Conservation (phyloP, 2,888 invertebrate species). For the Griposia aprilina region DNA sequence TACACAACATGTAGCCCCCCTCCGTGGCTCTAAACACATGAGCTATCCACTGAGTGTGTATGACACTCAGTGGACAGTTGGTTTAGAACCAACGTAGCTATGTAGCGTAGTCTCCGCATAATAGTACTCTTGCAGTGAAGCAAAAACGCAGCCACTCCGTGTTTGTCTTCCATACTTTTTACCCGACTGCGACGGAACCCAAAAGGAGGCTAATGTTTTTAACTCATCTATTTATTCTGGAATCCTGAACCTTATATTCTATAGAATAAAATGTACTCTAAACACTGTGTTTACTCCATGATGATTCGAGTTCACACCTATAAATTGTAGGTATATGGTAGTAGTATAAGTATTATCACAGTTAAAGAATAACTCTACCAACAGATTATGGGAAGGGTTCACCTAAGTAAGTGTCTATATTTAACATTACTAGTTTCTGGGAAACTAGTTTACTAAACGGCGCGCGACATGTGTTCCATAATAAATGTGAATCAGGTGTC, state of each 20-base stretch:
- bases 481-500: slow-evolving; percentile 30
- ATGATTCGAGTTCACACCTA: neutral
- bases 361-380: slow-evolving; percentile 17
- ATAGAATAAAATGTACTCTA: neutral
- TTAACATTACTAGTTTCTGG: slow-evolving; percentile 58
- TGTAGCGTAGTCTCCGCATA: neutral
- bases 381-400: slow-evolving; percentile 24
- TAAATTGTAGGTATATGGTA: neutral
- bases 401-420: slow-evolving; percentile 9
- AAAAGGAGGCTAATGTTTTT: neutral
- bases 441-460: slow-evolving; percentile 55
- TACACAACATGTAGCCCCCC: slow-evolving; percentile 51
- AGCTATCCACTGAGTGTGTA: slow-evolving; percentile 7
- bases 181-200: too few relatives aligned
- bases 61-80: neutral
- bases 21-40: slow-evolving; percentile 14
- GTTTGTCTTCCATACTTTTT: neutral
- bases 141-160: neutral
- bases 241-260: neutral
- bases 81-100: neutral
- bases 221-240: neutral
- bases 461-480: slow-evolving; percentile 38
- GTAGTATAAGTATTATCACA: neutral
- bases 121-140: neutral
- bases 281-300: neutral